These are phyloP conservation scores for Piscicola geometra DNA, from an alignment of 2,888 invertebrate genomes.

Conservation along the genomic window DNA sequence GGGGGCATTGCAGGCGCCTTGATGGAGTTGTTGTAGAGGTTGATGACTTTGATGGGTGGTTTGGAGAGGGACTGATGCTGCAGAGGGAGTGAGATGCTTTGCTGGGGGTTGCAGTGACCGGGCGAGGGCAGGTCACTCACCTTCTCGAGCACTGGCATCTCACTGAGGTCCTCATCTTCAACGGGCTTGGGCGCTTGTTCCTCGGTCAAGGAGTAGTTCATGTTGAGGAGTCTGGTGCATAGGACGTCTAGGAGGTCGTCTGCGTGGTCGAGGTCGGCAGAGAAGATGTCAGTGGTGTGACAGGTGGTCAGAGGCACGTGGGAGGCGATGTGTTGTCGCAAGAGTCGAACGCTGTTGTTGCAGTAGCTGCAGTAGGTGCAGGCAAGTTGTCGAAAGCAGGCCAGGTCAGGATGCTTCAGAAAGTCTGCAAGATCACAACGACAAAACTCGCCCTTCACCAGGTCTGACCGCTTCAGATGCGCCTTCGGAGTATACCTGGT, in stretches of 20 bases:
- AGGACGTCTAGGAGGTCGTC: constrained; percentile 20
- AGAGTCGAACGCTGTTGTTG: constrained; percentile 19
- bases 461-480: constrained; percentile 3
- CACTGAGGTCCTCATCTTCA: neutral
- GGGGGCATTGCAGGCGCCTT: neutral
- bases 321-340: constrained; percentile 34
- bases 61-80: neutral
- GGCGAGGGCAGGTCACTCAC: constrained; percentile 8
- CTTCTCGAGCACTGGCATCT: constrained; percentile 30
- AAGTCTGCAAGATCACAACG: constrained; percentile 27
- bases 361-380: constrained; percentile 34
- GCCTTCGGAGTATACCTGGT: constrained; percentile 11
- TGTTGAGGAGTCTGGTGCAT: constrained; percentile 31
- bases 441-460: constrained; percentile 27
- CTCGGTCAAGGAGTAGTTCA: constrained; percentile 23
- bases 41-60: neutral
- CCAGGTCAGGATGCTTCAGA: constrained; percentile 20
- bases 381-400: constrained; percentile 28
- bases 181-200: neutral
- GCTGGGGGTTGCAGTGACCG: neutral
- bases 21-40: constrained; percentile 11
- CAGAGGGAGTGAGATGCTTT: neutral
- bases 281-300: constrained; percentile 4
- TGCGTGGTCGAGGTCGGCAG: constrained; percentile 14
- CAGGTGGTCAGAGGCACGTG: constrained; percentile 34